Base-by-base conservation (phyloP, 2,113 vertebrate species). In the Sinocyclocheilus grahami region DNA sequence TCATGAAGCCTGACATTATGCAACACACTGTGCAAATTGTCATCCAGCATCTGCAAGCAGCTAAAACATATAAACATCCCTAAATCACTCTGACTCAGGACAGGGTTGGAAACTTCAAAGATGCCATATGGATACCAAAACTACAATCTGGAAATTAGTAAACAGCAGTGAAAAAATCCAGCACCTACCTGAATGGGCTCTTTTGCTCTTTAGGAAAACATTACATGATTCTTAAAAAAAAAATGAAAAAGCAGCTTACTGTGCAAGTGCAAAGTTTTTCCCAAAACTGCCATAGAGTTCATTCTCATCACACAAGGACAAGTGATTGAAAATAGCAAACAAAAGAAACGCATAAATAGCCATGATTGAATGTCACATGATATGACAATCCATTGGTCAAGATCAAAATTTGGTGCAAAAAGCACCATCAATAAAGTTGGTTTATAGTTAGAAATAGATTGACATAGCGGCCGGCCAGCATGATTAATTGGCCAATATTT, bases 111-210 rank as follows among this genome's bases (percentile, higher is more conserved):
- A 48, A 12, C 89, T 79, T 60, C 72, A 37, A 46, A 62, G 79
- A 74, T 48, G 80, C 82, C 88, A 90, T 90, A 86, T 89, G 90
- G 89, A 90, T 67, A 87, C 53, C 84, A 81, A 91, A 87, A 76
- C 88, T 82, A 30, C 22, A 76, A 89, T 48, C 10, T 82, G 89
- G 8, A 39, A 86, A 77, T 46, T n/a, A 0, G 63, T 16, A 78
- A 86, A 63, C 69, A 46, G 80, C 67, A 39, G 18, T 71, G 9
- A 71, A 71, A 71, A 33, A 71, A 71, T 20, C 30, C 67, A 71
- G 67, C 30, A 20, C 9, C 65, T 18, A 10, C 9, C 42, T 46
- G 42, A 9, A 69, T 16, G 30, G 16, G 30, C 30, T 58, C 5
- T 48, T 51, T 10, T 12, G 9, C 46, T 48, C 46, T 48, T 10